Evolutionary conservation across 2,797 vertebrate species (phyloP), one percentile per base, ranked within the genome.

Genomic region (Pachyuromys duprasi): DNA sequence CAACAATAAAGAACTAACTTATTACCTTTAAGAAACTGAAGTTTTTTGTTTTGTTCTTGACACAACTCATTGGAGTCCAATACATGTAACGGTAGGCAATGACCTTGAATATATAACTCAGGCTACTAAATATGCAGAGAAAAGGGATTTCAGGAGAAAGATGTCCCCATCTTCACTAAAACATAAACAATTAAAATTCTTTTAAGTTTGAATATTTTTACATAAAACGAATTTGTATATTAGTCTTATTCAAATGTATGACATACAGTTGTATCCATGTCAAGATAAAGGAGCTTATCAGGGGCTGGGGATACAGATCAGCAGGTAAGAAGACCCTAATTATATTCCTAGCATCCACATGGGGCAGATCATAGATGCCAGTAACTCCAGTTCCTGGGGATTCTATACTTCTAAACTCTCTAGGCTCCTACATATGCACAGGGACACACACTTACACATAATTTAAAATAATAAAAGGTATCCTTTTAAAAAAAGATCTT

Each of bases 231-330:
- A 70, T 22, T 42, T 72, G 6, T 0, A 87, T 5, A 9, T 89
- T 93, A 74, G 8, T 67, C 74, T 95, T 70, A 87, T 39, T 42
- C 33, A 22, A n/a, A 76, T 93, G 49, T 81, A 42, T 63, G 80
- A 75, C 24, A 18, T 42, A 33, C 49, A 53, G 36, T 49, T 86
- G 11, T 15, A 18, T 33, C 70, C 1, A 26, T 49, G 49, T 33
- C 92, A 62, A 63, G 49, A 74, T 45, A 45, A 74, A 63, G 36
- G 42, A 33, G 28, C 20, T 33, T 33, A 33, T 67, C 15, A 1
- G 36, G 62, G 28, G 1, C 28, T 67, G 28, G 36, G 33, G 9
- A 49, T 28, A 31, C 9, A 18, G 33, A 65, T 20, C 53, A 4
- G 39, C 36, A 22, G 39, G 33, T 83, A 31, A 83, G 31, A 55